phyloP scores from a whole-genome alignment of 2,888 invertebrate species.

The Gnatocerus cornutus region DNA sequence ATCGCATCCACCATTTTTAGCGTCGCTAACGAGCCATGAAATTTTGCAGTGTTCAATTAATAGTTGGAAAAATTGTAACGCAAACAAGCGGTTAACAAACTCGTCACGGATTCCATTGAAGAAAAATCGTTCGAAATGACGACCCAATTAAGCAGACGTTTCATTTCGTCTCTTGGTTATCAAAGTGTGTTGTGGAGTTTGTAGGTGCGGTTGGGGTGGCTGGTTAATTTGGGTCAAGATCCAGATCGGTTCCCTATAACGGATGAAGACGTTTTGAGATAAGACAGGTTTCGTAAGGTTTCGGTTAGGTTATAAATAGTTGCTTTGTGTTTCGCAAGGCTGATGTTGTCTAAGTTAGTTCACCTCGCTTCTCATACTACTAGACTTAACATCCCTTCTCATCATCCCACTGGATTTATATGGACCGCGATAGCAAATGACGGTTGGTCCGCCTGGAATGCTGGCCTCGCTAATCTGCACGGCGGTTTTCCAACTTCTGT shows the following conservation, averaged over 20 bases:
- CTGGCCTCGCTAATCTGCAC: constrained; percentile 51
- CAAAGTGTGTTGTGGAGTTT: constrained; percentile 26
- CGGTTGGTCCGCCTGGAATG: constrained; percentile 51
- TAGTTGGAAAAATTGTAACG: too few species aligned
- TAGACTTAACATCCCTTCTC: constrained; percentile 45
- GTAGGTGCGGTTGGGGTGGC: constrained; percentile 23
- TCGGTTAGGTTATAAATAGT: constrained; percentile 45
- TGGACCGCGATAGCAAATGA: constrained; percentile 53
- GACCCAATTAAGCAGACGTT: constrained; percentile 26
- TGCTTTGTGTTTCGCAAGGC: constrained; percentile 40
- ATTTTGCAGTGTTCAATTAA: too few species aligned
- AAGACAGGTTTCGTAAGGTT: constrained; percentile 45
- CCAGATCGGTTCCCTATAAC: constrained; percentile 42
- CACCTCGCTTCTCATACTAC: constrained; percentile 34
- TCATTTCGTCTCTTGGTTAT: constrained; percentile 9
- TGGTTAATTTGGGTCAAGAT: constrained; percentile 45
- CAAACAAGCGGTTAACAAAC: too few species aligned
- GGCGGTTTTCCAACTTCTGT: constrained; percentile 46
- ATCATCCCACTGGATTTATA: constrained; percentile 51
- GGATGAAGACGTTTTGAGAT: constrained; percentile 42
- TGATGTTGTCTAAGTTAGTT: constrained; percentile 46
- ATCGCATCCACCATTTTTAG: too few species aligned
- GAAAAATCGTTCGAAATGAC: not conserved
- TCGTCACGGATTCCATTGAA: too few species aligned
- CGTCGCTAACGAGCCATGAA: too few species aligned